Evolutionary conservation across 1,140 invertebrate genomes (phyloP).

Genomic region (Frieseomelitta varia): DNA sequence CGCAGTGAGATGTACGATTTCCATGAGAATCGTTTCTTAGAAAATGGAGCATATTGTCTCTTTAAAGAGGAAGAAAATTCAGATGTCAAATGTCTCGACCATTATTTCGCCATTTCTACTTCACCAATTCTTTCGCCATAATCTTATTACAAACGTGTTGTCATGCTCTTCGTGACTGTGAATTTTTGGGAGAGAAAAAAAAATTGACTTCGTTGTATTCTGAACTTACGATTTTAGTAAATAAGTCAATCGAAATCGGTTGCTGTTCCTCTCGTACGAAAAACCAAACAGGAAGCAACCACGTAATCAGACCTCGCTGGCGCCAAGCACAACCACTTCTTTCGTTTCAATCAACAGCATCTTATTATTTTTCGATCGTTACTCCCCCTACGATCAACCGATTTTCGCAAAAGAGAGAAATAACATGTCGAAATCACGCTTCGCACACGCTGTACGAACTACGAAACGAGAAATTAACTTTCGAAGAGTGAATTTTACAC

Average conservation of each 20-base stretch:
- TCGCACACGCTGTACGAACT: no score
- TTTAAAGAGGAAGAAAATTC: neutral
- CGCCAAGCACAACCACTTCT: neutral
- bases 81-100: neutral
- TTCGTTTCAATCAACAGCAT: constrained; percentile 11
- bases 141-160: neutral
- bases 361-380: constrained; percentile 30
- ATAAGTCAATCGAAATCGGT: constrained; percentile 22
- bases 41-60: neutral
- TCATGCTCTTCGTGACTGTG: neutral
- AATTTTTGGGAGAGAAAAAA: neutral
- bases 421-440: neutral
- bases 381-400: constrained; percentile 7
- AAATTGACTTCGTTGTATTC: neutral
- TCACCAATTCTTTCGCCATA: neutral
- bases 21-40: neutral
- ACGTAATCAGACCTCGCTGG: neutral
- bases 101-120: neutral
- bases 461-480: constrained; percentile 16
- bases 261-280: neutral
- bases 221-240: neutral
- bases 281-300: neutral
- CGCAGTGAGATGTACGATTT: neutral
- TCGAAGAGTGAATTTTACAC: neutral
- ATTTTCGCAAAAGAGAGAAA: neutral